Conservation (phyloP, 1,140 invertebrate species). For the Drosophila littoralis region DNA sequence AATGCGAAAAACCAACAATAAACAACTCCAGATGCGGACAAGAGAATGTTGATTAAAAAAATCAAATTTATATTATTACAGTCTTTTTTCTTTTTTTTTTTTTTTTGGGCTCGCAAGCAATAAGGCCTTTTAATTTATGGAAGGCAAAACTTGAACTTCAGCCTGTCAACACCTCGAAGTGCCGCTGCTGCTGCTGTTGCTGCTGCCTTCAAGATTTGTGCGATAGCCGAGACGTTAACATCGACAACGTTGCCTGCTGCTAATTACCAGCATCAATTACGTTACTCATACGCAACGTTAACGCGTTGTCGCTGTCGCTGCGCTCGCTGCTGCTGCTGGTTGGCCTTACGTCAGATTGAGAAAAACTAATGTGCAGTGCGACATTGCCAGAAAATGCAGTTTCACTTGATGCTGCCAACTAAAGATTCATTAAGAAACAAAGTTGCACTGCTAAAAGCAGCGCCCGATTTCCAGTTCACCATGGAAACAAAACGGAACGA, state of each 20-base stretch:
- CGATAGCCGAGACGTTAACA: constrained; percentile 32
- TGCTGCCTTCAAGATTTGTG: constrained; percentile 33
- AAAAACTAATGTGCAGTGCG: constrained; percentile 67
- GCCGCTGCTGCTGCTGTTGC: neutral
- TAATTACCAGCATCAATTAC: constrained; percentile 74
- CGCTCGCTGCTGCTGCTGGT: constrained; percentile 31
- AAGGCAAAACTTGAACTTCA: constrained; percentile 71
- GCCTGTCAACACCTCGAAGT: constrained; percentile 67
- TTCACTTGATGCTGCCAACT: constrained; percentile 79
- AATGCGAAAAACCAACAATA: constrained; percentile 61
- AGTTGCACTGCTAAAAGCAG: constrained; percentile 18
- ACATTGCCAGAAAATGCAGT: constrained; percentile 82
- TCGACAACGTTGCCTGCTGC: constrained; percentile 4
- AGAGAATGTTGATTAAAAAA: constrained; percentile 47
- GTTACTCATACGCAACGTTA: constrained; percentile 73
- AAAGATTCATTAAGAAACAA: constrained; percentile 57
- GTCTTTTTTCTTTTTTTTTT: constrained; percentile 18
- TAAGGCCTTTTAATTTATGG: constrained; percentile 64
- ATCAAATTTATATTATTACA: constrained; percentile 36
- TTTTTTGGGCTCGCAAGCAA: constrained; percentile 47
- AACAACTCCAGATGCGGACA: constrained; percentile 47
- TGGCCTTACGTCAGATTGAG: constrained; percentile 65
- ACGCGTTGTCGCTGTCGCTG: constrained; percentile 29
- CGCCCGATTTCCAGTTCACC: constrained; percentile 67
- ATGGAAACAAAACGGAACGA: constrained; percentile 60